phyloP scores from a whole-genome alignment of 2,888 invertebrate species.

The Tipula unca region DNA sequence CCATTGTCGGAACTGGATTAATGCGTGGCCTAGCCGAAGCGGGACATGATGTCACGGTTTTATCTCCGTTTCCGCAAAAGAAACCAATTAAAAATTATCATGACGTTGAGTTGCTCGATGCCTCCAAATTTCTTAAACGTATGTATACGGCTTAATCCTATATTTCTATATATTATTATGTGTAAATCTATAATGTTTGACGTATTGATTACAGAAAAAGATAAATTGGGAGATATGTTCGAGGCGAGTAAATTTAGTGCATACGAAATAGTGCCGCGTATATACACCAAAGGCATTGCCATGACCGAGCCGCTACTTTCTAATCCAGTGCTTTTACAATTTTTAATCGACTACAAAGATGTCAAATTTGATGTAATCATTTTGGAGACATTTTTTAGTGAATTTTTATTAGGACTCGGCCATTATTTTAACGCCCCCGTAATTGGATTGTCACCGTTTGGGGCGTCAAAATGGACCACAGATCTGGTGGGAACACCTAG shows the following conservation, averaged over 20 bases:
- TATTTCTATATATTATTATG: neutral
- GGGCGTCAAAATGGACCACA: slow-evolving; percentile 27
- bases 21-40: slow-evolving; percentile 26
- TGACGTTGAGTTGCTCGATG: neutral
- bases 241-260: neutral
- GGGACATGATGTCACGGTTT: neutral
- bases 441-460: slow-evolving; percentile 29
- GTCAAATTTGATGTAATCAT: slow-evolving; percentile 39
- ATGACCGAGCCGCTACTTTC: neutral
- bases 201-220: neutral
- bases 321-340: neutral
- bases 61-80: slow-evolving; percentile 23
- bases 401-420: slow-evolving; percentile 33
- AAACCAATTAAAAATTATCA: slow-evolving; percentile 31
- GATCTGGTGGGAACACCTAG: slow-evolving; percentile 32
- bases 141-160: neutral
- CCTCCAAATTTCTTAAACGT: neutral
- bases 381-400: slow-evolving; percentile 37
- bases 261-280: neutral
- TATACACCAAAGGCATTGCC: neutral
- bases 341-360: slow-evolving; percentile 26
- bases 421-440: slow-evolving; percentile 31
- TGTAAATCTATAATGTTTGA: neutral
- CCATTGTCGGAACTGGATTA: slow-evolving; percentile 34
- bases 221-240: neutral